Conservation (phyloP, 2,888 invertebrate species). For the Leucophenga maculata region DNA sequence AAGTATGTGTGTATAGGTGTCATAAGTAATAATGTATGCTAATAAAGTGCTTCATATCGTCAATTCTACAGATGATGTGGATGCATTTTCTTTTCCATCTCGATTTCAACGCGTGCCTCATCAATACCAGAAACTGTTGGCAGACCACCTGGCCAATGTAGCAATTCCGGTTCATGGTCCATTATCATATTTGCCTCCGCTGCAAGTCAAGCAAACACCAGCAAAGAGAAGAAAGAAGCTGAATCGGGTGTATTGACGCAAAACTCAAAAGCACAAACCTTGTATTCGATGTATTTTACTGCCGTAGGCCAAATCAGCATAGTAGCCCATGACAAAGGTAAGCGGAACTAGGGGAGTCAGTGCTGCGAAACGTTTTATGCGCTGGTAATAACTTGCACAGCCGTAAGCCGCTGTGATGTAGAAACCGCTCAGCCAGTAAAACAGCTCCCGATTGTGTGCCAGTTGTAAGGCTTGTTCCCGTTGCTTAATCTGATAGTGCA, state of each 20-base stretch:
- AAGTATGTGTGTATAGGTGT: no score
- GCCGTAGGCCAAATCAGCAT: constrained; percentile 84
- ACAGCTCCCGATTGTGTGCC: constrained; percentile 80
- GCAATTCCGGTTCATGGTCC: constrained; percentile 80
- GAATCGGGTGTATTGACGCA: neutral
- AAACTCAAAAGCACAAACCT: constrained; percentile 73
- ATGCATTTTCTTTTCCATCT: constrained; percentile 79
- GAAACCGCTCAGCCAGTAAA: constrained; percentile 82
- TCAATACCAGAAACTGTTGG: constrained; percentile 84
- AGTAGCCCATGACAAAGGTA: constrained; percentile 81
- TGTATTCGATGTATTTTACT: constrained; percentile 83
- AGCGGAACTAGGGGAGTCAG: constrained; percentile 81
- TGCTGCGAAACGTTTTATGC: constrained; percentile 76
- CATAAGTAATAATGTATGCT: no score
- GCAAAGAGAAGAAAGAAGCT: constrained; percentile 12
- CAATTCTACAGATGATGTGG: constrained; percentile 73
- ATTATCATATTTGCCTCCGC: constrained; percentile 87
- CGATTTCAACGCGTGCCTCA: constrained; percentile 77
- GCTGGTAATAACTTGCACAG: constrained; percentile 75
- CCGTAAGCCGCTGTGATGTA: constrained; percentile 76
- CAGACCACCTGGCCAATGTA: constrained; percentile 82
- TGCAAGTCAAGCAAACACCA: constrained; percentile 41
- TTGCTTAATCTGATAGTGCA: constrained; percentile 85
- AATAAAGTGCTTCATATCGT: no score
- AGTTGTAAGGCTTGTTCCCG: constrained; percentile 81